Evolutionary conservation across 2,888 invertebrate species (phyloP).

Genomic region (Himalopsyche tibetana): DNA sequence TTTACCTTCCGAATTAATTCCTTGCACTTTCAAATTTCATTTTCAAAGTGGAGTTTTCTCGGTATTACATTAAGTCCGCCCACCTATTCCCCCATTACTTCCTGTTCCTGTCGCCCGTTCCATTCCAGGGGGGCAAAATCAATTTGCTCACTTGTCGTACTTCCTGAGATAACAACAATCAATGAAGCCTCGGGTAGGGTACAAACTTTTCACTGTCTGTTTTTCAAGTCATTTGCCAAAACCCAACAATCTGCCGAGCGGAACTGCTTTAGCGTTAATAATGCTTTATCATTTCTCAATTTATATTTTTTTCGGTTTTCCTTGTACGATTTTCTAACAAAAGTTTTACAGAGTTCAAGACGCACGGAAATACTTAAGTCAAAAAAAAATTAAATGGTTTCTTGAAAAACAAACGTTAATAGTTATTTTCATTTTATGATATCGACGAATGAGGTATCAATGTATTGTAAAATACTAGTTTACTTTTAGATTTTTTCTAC

Average conservation of each 20-base stretch:
- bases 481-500: too few relatives aligned
- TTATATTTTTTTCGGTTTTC: slow-evolving; percentile 31
- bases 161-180: slow-evolving; percentile 65
- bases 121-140: slow-evolving; percentile 62
- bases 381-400: too few relatives aligned
- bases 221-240: slow-evolving; percentile 64
- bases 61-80: slow-evolving; percentile 47
- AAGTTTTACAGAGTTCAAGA: neutral
- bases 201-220: slow-evolving; percentile 61
- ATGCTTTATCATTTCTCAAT: slow-evolving; percentile 58
- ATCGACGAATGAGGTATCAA: too few relatives aligned
- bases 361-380: too few relatives aligned
- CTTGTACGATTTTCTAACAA: neutral
- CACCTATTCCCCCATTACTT: slow-evolving; percentile 36
- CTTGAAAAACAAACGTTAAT: too few relatives aligned
- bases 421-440: too few relatives aligned
- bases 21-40: slow-evolving; percentile 48
- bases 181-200: slow-evolving; percentile 52
- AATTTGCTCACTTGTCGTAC: slow-evolving; percentile 66
- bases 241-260: slow-evolving; percentile 60
- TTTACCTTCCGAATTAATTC: slow-evolving; percentile 47
- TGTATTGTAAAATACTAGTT: too few relatives aligned
- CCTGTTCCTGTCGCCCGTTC: slow-evolving; percentile 46
- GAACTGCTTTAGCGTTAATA: slow-evolving; percentile 47
- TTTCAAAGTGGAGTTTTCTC: slow-evolving; percentile 47